Evolutionary conservation across 2,888 invertebrate genomes (phyloP).

Genomic region (Phyto melanocephala): DNA sequence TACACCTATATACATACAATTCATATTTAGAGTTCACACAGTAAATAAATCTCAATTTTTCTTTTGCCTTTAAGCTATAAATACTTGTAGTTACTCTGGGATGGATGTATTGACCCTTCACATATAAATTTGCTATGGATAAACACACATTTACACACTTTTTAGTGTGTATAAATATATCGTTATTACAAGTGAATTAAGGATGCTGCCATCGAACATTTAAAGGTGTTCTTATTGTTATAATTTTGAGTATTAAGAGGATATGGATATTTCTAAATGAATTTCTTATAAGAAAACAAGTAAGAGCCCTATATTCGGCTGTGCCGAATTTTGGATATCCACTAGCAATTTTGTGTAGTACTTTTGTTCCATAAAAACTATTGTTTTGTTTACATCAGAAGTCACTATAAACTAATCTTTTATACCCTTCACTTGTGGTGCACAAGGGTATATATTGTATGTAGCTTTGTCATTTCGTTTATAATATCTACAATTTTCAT

Average conservation of each 20-base stretch:
- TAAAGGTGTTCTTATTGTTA: not conserved
- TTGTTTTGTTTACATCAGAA: not conserved
- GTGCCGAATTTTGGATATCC: too few species aligned
- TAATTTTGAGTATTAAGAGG: not conserved
- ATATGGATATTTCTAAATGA: not conserved
- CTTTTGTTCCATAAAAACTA: too few species aligned
- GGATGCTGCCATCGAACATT: constrained; percentile 15
- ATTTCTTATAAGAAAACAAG: too few species aligned
- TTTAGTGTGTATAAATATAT: not conserved
- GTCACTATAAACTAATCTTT: too few species aligned
- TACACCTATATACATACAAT: not conserved
- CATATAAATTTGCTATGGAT: constrained; percentile 54
- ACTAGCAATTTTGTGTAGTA: too few species aligned
- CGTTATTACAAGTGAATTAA: constrained; percentile 43
- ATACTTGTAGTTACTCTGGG: not conserved
- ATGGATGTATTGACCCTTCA: constrained; percentile 57
- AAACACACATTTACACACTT: not conserved
- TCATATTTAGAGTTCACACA: constrained; percentile 38
- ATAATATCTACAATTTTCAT: too few species aligned
- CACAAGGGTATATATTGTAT: too few species aligned
- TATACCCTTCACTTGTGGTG: too few species aligned
- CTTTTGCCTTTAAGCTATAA: constrained; percentile 30
- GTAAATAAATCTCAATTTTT: constrained; percentile 44
- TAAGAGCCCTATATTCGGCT: too few species aligned
- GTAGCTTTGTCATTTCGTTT: too few species aligned